These are phyloP conservation scores for Syrmaticus mikado DNA, from an alignment of 2,113 vertebrate species.

Conservation along the genomic window DNA sequence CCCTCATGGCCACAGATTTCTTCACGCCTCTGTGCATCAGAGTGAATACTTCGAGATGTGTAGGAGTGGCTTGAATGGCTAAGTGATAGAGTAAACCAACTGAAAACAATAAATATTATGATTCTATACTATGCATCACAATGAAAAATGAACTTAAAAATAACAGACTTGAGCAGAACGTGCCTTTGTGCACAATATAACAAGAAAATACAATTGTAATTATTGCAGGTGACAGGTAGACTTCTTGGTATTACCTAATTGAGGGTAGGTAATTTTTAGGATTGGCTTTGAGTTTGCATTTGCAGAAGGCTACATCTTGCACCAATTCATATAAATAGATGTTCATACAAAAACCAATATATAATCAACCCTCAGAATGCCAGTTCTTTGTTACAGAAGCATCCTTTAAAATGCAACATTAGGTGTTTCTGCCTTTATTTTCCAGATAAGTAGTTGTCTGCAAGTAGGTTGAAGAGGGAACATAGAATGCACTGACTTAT, in stretches of 20 bases:
- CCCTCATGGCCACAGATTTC: neutral
- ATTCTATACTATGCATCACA: neutral
- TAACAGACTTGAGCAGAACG: neutral
- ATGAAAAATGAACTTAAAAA: neutral
- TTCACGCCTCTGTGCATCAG: fast-evolving
- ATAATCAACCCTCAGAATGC: neutral
- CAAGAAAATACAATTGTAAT: neutral
- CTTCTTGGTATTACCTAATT: neutral
- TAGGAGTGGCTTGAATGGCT: neutral
- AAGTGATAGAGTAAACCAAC: neutral
- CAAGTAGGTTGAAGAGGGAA: neutral
- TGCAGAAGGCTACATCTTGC: neutral
- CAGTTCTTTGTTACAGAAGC: fast-evolving
- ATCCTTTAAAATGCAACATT: neutral
- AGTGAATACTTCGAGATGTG: neutral
- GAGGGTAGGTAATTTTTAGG: neutral
- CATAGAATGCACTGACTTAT: neutral
- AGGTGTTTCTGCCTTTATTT: neutral
- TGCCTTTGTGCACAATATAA: neutral
- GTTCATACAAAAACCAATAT: neutral
- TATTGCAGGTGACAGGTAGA: neutral
- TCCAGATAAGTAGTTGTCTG: neutral
- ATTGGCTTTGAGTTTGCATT: neutral
- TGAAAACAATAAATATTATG: neutral
- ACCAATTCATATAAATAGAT: neutral